Percentiles rank a stretch among this genome's conserved stretches.
These are phyloP conservation scores for Fratercula arctica DNA, from an alignment of 2,797 vertebrate species.

Conservation along the genomic window DNA sequence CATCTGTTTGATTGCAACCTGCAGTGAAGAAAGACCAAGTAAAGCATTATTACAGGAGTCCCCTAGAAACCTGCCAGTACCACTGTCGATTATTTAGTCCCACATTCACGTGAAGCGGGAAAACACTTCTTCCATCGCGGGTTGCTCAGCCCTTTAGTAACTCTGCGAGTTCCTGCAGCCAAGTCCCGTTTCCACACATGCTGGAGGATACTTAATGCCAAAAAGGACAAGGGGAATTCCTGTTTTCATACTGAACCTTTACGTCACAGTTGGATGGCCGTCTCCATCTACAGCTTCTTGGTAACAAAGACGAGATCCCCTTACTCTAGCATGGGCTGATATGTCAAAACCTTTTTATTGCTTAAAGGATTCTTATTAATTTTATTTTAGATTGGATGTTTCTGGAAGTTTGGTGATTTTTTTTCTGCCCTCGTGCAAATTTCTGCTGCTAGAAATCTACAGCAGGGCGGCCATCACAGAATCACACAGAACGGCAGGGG, in stretches of 20 bases:
- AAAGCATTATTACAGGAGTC: neutral
- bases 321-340: neutral
- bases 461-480: too few species aligned
- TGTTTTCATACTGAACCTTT: neutral
- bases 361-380: neutral
- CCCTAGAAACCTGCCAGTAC: neutral
- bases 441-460: neutral
- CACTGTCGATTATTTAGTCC: accelerated
- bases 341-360: neutral
- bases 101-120: accelerated
- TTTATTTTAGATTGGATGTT: neutral
- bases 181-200: neutral
- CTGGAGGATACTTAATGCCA: neutral
- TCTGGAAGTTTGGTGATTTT: neutral
- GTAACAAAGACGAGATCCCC: neutral
- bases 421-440: neutral
- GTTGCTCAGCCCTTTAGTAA: neutral
- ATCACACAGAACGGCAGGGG: too few species aligned
- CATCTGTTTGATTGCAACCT: conserved; percentile 98
- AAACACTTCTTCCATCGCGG: neutral
- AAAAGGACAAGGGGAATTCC: neutral
- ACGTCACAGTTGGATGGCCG: neutral
- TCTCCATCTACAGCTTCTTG: neutral
- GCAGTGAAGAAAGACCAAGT: neutral
- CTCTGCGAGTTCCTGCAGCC: neutral